Evolutionary conservation across 2,888 invertebrate species (phyloP).

Genomic region (Magallana nippona): DNA sequence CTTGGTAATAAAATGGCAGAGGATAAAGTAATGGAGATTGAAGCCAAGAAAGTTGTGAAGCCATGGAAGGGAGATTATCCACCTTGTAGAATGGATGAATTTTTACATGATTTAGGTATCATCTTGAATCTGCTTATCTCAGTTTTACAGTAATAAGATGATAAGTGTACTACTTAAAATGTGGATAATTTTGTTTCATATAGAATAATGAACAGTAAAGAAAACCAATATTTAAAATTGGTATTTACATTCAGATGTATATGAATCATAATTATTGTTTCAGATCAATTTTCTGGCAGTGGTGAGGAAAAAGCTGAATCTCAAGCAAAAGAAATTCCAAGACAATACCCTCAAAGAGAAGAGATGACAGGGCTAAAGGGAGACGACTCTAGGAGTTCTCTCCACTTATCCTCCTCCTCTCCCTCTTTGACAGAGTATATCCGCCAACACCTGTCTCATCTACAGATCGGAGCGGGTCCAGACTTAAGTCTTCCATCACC

Average conservation of each 20-base stretch:
- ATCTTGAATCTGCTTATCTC: no score
- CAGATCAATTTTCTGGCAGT: neutral
- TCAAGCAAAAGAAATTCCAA: neutral
- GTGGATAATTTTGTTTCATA: no score
- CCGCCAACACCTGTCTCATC: constrained; percentile 53
- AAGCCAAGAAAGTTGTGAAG: constrained; percentile 44
- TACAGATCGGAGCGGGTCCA: constrained; percentile 51
- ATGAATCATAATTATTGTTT: neutral
- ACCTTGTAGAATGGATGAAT: constrained; percentile 31
- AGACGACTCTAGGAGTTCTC: neutral
- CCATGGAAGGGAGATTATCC: constrained; percentile 36
- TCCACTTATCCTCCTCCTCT: constrained; percentile 56
- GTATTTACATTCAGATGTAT: no score
- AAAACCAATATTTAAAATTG: no score
- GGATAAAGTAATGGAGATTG: constrained; percentile 53
- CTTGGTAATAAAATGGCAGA: constrained; percentile 65
- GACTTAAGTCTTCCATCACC: constrained; percentile 30
- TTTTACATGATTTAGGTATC: constrained; percentile 30
- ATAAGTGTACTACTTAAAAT: no score
- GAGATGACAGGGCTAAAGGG: neutral
- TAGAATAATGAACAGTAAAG: no score
- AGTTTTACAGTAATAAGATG: no score
- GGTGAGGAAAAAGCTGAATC: neutral
- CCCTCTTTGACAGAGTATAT: constrained; percentile 65
- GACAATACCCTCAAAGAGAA: neutral